Conservation (phyloP, 2,888 invertebrate species). For the Pterostichus madidus region DNA sequence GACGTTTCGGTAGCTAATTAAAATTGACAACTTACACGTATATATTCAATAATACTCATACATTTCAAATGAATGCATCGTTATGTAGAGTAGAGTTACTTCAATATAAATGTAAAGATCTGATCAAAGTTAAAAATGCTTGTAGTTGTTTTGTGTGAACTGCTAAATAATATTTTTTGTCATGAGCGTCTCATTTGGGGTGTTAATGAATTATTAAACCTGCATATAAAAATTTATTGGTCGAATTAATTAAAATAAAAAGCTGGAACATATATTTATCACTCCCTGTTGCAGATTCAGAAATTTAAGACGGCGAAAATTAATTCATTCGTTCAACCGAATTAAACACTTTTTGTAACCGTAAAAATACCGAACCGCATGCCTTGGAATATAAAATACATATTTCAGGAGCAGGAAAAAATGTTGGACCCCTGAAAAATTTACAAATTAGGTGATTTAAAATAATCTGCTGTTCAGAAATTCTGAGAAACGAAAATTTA, state of each 20-base stretch:
- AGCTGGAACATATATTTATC: background rate
- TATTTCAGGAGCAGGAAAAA: slow-evolving; percentile 57
- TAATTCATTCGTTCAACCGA: slow-evolving; percentile 56
- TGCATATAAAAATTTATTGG: slow-evolving; percentile 41
- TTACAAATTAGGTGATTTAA: slow-evolving; percentile 69
- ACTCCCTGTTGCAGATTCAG: too few relatives aligned
- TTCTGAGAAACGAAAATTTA: slow-evolving; percentile 72
- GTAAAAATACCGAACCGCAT: slow-evolving; percentile 59
- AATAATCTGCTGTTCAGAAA: slow-evolving; percentile 70
- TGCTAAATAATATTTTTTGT: too few relatives aligned
- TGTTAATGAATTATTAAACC: slow-evolving; percentile 54
- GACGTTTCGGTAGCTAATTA: too few relatives aligned
- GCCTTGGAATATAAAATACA: slow-evolving; percentile 63
- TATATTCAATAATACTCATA: too few relatives aligned
- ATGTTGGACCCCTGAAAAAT: slow-evolving; percentile 55
- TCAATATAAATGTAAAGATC: too few relatives aligned
- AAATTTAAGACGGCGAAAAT: slow-evolving; percentile 57
- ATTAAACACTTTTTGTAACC: slow-evolving; percentile 61
- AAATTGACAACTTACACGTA: too few relatives aligned
- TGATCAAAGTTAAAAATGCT: too few relatives aligned
- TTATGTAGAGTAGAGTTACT: too few relatives aligned
- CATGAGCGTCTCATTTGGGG: slow-evolving; percentile 4
- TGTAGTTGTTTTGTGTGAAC: too few relatives aligned
- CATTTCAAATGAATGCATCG: too few relatives aligned
- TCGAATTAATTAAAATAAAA: slow-evolving; percentile 46